Evolutionary conservation across 2,888 invertebrate genomes (phyloP), one percentile per base, ranked within the genome.

Genomic region (Hemicrepidius hirtus): DNA sequence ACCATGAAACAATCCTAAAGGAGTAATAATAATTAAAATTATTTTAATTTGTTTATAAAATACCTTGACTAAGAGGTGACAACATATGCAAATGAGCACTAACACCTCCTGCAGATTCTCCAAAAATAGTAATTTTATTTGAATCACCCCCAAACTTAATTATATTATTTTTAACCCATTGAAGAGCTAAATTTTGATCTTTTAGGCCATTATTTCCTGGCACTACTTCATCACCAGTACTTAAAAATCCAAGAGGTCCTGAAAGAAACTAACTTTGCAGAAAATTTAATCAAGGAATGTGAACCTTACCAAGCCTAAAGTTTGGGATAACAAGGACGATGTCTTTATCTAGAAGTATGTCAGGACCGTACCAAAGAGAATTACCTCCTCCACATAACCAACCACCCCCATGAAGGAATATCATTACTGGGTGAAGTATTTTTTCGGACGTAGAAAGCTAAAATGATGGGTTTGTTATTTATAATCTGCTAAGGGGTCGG

Each of bases 361-460:
- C 90, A 0, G 94, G 93, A 0, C 92, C 92, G 79, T 94, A 94
- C 87, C 91, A 93, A 2, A 86, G 82, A 0, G 91, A 90, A 57
- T 91, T 91, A 0, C 92, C 92, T 0, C 92, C 89, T 0, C 94
- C 94, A 71, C 93, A 92, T 82, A 94, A 88, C 91, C 92, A 94
- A 4, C 94, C 94, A 2, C 94, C 94, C 0, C 92, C 92, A 69
- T 92, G 92, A 74, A 92, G 87, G 86, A 92, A 94, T n/a, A 94
- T 87, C 93, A 94, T 93, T 0, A 94, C 94, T 0, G 94, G 93
- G 7, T 90, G 28, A 4, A 50, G 37, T 12, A 35, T 40, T 1
- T 4, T 35, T 10, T 37, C 20, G n/a, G 13, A 18, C 10, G 21
- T 0, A 7, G 40, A 20, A 4, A 59, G 20, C 37, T 59, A 5